phyloP scores from a whole-genome alignment of 1,140 invertebrate genomes.

The Calosoma granatense region DNA sequence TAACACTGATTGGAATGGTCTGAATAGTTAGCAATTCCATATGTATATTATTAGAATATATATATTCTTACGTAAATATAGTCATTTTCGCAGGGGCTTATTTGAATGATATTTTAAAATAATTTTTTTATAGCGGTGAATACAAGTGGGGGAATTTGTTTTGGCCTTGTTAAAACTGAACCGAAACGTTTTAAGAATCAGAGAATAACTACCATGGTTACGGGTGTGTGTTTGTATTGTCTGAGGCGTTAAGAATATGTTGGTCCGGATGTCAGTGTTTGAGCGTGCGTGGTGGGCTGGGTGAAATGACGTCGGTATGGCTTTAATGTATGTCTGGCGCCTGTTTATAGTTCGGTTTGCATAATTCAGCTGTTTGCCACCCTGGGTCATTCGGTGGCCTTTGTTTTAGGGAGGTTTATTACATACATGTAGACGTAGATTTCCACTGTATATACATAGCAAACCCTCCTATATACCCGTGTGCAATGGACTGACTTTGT shows the following conservation, averaged over 20 bases:
- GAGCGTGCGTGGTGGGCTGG: background rate
- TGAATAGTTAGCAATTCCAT: too few relatives aligned
- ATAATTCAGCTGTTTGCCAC: constrained; percentile 8
- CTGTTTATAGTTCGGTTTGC: constrained; percentile 6
- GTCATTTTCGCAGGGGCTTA: too few relatives aligned
- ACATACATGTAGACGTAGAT: background rate
- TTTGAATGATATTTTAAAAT: too few relatives aligned
- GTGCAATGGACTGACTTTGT: too few relatives aligned
- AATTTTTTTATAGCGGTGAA: too few relatives aligned
- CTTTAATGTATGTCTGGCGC: constrained; percentile 7
- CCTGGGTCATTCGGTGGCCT: background rate
- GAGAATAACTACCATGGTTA: background rate
- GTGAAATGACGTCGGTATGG: background rate
- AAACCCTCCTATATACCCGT: too few relatives aligned
- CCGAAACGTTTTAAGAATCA: background rate
- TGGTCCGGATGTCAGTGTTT: background rate
- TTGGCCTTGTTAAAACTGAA: background rate
- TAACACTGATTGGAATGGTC: too few relatives aligned
- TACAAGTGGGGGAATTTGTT: too few relatives aligned
- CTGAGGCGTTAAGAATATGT: background rate
- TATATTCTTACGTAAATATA: too few relatives aligned
- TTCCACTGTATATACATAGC: too few relatives aligned
- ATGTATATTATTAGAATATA: too few relatives aligned
- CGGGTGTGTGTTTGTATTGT: background rate
- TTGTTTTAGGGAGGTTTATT: constrained; percentile 1